phyloP scores from a whole-genome alignment of 2,113 vertebrate genomes.

The Apus apus region DNA sequence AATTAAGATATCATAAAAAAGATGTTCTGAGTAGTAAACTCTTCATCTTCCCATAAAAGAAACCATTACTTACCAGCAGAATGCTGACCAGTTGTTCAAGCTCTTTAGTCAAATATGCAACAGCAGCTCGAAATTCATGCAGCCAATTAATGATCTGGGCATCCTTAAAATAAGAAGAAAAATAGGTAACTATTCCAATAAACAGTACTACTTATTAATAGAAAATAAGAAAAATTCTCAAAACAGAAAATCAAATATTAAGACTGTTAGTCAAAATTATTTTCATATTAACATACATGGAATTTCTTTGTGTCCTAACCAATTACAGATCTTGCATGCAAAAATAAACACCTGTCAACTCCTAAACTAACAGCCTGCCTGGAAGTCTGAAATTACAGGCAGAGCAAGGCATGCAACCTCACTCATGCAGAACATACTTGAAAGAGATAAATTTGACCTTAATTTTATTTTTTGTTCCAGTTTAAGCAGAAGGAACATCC shows the following conservation, averaged over 20 bases:
- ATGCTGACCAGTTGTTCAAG: slow-evolving; percentile 89
- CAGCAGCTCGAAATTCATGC: slow-evolving; percentile 86
- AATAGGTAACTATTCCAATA: background rate
- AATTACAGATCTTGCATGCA: background rate
- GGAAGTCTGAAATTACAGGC: background rate
- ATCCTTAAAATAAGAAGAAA: slow-evolving; percentile 80
- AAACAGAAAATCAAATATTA: background rate
- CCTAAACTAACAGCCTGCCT: background rate
- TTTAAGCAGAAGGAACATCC: background rate
- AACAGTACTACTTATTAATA: background rate
- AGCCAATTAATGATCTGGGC: slow-evolving; percentile 95
- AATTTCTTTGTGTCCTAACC: background rate
- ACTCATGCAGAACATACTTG: background rate
- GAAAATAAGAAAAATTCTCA: background rate
- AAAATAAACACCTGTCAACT: background rate
- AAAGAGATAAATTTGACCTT: background rate
- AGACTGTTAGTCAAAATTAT: background rate
- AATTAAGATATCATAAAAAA: background rate
- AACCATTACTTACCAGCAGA: slow-evolving; percentile 82
- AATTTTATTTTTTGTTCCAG: background rate
- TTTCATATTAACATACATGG: background rate
- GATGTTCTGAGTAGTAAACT: background rate
- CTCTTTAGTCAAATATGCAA: slow-evolving; percentile 89
- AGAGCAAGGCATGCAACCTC: background rate
- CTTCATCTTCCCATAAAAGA: background rate